Evolutionary conservation across 2,888 invertebrate genomes (phyloP).

Genomic region (Xanthorhoe spadicearia): DNA sequence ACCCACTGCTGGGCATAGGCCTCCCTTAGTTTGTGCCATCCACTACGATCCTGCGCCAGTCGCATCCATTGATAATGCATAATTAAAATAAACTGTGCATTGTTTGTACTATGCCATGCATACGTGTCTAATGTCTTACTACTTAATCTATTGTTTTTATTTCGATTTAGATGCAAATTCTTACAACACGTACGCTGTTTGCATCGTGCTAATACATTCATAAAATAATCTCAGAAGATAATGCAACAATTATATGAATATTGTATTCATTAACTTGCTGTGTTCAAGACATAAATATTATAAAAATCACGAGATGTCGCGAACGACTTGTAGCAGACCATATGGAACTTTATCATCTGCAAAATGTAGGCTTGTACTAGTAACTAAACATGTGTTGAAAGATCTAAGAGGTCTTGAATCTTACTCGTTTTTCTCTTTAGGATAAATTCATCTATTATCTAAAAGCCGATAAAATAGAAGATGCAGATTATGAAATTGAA

Average conservation of each 20-base stretch:
- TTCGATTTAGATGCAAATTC: conserved; percentile 23
- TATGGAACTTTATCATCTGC: too few species aligned
- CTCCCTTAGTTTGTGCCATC: too few species aligned
- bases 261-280: neutral
- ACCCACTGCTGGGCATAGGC: too few species aligned
- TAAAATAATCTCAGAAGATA: conserved; percentile 4
- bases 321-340: too few species aligned
- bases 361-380: too few species aligned
- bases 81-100: conserved; percentile 53
- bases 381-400: too few species aligned
- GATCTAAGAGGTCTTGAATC: too few species aligned
- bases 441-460: neutral
- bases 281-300: neutral
- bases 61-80: too few species aligned
- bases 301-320: too few species aligned
- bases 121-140: conserved; percentile 39
- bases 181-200: conserved; percentile 2
- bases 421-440: neutral
- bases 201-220: conserved; percentile 7
- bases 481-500: conserved; percentile 17
- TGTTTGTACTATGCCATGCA: conserved; percentile 47
- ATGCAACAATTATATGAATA: conserved; percentile 2
- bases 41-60: too few species aligned
- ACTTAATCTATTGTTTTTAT: conserved; percentile 28
- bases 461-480: neutral